Conservation (phyloP, 2,888 invertebrate species). For the Eupithecia exiguata region DNA sequence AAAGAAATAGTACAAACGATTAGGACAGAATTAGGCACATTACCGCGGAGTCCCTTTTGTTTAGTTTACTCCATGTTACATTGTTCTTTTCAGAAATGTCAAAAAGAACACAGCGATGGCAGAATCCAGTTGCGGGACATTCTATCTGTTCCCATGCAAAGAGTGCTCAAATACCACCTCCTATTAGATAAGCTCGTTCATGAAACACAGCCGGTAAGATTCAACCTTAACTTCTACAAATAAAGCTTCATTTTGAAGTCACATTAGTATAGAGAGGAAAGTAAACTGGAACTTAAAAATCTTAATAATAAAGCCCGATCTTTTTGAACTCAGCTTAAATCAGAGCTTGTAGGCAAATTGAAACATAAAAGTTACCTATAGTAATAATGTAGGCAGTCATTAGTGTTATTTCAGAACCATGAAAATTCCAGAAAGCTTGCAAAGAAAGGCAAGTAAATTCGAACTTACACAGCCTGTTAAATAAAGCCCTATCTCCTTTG, state of each 20-base stretch:
- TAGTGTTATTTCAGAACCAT: conserved; percentile 82
- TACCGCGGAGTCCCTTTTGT: not conserved
- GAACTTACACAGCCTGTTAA: not conserved
- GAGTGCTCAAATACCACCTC: conserved; percentile 98
- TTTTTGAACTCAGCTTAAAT: not conserved
- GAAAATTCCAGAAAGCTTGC: conserved; percentile 87
- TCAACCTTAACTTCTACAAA: not conserved
- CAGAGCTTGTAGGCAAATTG: not conserved
- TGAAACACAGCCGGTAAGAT: conserved; percentile 90
- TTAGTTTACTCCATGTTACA: not conserved
- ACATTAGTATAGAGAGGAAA: not conserved
- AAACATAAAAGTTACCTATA: not conserved
- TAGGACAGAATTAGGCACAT: too few species aligned
- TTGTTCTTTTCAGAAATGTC: conserved; percentile 90
- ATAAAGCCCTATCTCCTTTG: not conserved
- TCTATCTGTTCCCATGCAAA: conserved; percentile 98
- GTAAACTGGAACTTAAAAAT: not conserved
- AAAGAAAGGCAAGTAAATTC: not conserved
- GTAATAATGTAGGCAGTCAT: not conserved
- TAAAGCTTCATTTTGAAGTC: not conserved
- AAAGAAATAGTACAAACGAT: too few species aligned
- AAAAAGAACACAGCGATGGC: conserved; percentile 96
- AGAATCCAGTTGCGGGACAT: conserved; percentile 97
- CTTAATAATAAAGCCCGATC: not conserved
- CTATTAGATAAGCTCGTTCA: conserved; percentile 94